Evolutionary conservation across 1,140 invertebrate species (phyloP).

Genomic region (Fopius arisanus): DNA sequence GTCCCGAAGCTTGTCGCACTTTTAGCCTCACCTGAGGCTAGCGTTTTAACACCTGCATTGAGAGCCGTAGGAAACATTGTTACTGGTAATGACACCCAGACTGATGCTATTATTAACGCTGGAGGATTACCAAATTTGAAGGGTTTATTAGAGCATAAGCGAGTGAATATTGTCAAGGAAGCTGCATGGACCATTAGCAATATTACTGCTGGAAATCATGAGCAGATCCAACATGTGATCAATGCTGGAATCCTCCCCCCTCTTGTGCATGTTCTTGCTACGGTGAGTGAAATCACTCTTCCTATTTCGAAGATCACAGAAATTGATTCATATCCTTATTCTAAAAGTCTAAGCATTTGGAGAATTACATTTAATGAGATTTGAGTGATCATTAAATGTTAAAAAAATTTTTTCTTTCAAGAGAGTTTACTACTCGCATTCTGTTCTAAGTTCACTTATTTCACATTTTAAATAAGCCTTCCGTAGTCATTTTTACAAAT

Average conservation of each 20-base stretch:
- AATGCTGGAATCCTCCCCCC: constrained; percentile 74
- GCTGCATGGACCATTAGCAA: constrained; percentile 87
- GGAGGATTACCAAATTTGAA: constrained; percentile 79
- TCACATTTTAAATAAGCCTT: no score
- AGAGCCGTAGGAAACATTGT: constrained; percentile 89
- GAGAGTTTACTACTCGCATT: no score
- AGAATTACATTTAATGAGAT: no score
- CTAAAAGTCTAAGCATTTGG: no score
- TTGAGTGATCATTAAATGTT: no score
- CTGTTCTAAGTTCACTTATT: no score
- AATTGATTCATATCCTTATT: constrained; percentile 7
- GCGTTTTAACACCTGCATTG: constrained; percentile 89
- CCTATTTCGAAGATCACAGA: not conserved
- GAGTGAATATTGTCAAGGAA: constrained; percentile 78
- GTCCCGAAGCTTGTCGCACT: constrained; percentile 81
- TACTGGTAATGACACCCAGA: constrained; percentile 85
- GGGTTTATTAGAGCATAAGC: constrained; percentile 78
- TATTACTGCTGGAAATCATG: constrained; percentile 79
- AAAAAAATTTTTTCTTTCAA: no score
- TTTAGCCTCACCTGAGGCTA: constrained; percentile 74
- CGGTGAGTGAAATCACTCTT: constrained; percentile 61
- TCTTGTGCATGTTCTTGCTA: constrained; percentile 74
- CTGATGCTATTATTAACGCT: constrained; percentile 86
- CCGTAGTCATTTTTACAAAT: no score
- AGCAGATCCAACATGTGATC: constrained; percentile 81